phyloP scores from a whole-genome alignment of 1,140 invertebrate species.

The Papilio polyxenes region DNA sequence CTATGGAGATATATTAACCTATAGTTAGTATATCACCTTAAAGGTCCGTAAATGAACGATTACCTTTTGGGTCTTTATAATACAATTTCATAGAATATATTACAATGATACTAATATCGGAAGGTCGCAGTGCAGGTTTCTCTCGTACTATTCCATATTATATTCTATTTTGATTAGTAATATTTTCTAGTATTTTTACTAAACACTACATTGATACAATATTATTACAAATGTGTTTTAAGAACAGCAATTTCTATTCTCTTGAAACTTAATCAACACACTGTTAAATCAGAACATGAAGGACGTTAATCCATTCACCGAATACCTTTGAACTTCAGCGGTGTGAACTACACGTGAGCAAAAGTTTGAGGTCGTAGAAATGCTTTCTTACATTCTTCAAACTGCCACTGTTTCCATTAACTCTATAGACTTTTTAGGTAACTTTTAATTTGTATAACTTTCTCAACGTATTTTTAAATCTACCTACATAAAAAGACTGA shows the following conservation, averaged over 20 bases:
- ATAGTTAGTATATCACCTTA: conserved; percentile 28
- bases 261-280: conserved; percentile 16
- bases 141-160: background rate
- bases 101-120: background rate
- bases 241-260: background rate
- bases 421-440: background rate
- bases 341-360: conserved; percentile 34
- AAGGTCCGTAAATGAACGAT: background rate
- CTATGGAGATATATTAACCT: conserved; percentile 6
- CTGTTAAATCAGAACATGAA: background rate
- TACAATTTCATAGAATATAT: background rate
- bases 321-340: conserved; percentile 47
- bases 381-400: background rate
- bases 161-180: background rate
- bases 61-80: background rate
- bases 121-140: background rate
- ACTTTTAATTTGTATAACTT: background rate
- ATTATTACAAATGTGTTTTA: background rate
- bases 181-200: background rate
- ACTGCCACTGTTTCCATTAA: background rate
- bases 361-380: conserved; percentile 22
- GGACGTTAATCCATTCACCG: conserved; percentile 32
- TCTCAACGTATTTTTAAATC: too few relatives aligned
- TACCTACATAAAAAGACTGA: background rate
- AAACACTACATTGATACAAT: background rate